Evolutionary conservation across 2,888 invertebrate species (phyloP), one percentile per base, ranked within the genome.

Genomic region (Urechis unicinctus): DNA sequence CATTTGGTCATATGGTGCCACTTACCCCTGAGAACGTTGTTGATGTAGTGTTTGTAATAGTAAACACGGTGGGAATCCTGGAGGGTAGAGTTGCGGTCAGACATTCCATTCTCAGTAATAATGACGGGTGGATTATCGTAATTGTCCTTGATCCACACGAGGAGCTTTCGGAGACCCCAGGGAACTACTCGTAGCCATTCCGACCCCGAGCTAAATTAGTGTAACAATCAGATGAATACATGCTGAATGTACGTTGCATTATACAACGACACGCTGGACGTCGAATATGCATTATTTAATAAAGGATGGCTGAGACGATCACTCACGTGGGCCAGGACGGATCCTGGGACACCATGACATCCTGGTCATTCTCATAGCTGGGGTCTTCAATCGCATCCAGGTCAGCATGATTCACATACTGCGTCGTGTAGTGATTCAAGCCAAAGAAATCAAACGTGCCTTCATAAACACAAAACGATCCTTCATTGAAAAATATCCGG

Each of bases 361-460:
- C 53, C 31, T 53, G 25, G 29, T 53, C 53, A 36, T 17, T 52
- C 2, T 49, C 46, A 30, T 53, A 53, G 42, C 53, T 44, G 25
- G 21, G 13, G 5, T 21, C 25, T 13, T 48, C 28, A 9, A 26
- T 17, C 5, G 9, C 25, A 5, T 28, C 30, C n/a, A n/a, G n/a
- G 22, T 41, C 13, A 6, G 9, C 9, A 21, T 26, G 25, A 22
- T 26, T 17, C 3, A 60, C 62, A 30, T 62, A 46, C 29, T 52
- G 29, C 2, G 66, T 56, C 13, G 85, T 85, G 67, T 88, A 88
- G 52, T 85, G 83, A 69, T 88, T 88, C 17, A 88, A 70, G 0
- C 86, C 87, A 50, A 88, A 79, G 74, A 85, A 87, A 68, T 89
- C 88, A 1, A 80, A 79, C 0, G 86, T 83, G 71, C 78, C 82